Base-by-base conservation (phyloP, 2,113 vertebrate genomes). In the Oenanthe oenanthe region DNA sequence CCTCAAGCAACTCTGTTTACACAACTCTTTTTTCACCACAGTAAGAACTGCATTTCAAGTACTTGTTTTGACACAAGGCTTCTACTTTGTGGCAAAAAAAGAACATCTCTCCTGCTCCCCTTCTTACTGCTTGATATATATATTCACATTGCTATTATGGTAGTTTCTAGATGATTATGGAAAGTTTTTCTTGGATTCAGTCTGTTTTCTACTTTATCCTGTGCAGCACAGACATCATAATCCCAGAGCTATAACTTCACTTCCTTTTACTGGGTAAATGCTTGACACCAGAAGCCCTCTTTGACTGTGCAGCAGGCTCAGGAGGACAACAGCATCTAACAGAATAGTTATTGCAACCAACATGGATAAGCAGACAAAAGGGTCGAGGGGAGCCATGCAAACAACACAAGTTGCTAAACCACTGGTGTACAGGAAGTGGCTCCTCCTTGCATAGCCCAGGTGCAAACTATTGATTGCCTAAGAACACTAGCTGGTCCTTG, bases 31-130 rank as follows among this genome's bases (percentile, higher is more conserved):
- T 57, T 43, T 73, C 4, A 28, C 40, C 3, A 1, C n/a, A 21
- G 1, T 38, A 83, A 75, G 13, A 66, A 72, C 6, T 10, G 6
- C 11, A 48, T 85, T 9, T 71, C 25, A 29, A 32, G 25, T 18
- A 5, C 14, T 80, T 80, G 10, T 71, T 83, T 74, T 63, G 31
- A 80, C 53, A 54, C 8, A 89, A 67, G 34, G 2, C 5, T 73
- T 73, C 40, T 75, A 75, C n/a, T 85, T 26, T 18, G 17, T 19
- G 17, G 6, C 28, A 51, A 92, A 88, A 51, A 76, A 36, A 62
- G 8, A 40, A 20, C 6, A 1, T 50, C 38, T 68, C 0, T 3
- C 7, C 3, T 6, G 1, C 19, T 78, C 9, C 5, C 6, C 4
- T 26, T 47, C 28, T 83, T 65, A 14, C n/a, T 74, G 45, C 19